Evolutionary conservation across 2,113 vertebrate species (phyloP).

Genomic region (Oncorhynchus tshawytscha): DNA sequence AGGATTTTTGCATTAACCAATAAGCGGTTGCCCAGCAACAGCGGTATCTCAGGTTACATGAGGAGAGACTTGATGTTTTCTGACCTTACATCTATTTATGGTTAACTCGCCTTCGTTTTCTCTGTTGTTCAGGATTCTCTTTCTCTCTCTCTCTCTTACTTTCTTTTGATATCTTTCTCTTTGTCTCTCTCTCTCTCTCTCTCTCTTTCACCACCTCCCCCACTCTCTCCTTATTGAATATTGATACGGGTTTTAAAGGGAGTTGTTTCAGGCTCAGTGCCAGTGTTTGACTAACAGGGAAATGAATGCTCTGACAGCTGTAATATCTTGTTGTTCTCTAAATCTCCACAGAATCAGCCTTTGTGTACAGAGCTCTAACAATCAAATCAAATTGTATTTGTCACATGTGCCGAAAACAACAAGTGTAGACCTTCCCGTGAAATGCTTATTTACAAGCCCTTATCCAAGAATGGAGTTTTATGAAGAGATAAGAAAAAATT

Average conservation of each 20-base stretch:
- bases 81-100: background rate
- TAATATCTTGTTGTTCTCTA: background rate
- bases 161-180: too few relatives aligned
- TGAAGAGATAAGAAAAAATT: too few relatives aligned
- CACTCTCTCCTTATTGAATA: background rate
- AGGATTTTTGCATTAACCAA: background rate
- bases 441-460: too few relatives aligned
- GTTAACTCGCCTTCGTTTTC: background rate
- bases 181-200: too few relatives aligned
- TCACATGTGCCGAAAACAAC: too few relatives aligned
- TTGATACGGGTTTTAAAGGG: background rate
- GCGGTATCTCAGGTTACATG: conserved; percentile 1
- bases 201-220: background rate
- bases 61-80: background rate
- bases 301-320: background rate
- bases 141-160: background rate
- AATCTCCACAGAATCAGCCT: background rate
- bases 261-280: background rate
- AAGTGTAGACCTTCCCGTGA: too few relatives aligned
- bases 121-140: background rate
- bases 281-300: background rate
- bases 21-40: background rate
- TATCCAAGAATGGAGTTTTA: too few relatives aligned
- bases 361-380: background rate
- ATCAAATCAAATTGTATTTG: too few relatives aligned